phyloP scores from a whole-genome alignment of 2,797 vertebrate genomes.

The Notamacropus eugenii region DNA sequence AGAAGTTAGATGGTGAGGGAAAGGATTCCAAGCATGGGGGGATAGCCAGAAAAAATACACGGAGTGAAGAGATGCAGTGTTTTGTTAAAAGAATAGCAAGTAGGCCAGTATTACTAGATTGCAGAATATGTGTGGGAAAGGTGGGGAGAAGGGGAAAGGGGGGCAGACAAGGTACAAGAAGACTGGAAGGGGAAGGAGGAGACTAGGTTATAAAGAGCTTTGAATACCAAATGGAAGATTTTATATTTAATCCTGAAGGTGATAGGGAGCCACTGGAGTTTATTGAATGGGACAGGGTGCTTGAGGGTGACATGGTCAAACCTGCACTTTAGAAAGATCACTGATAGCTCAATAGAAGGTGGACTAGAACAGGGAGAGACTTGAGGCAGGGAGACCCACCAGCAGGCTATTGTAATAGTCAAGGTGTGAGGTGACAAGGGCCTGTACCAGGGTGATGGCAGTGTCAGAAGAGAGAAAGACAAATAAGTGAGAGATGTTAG shows the following conservation, averaged over 20 bases:
- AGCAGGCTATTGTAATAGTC: background rate
- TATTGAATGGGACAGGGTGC: background rate
- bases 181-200: background rate
- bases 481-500: background rate
- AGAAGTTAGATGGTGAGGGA: background rate
- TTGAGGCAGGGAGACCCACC: background rate
- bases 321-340: background rate
- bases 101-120: background rate
- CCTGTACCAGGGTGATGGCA: background rate
- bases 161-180: background rate
- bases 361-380: background rate
- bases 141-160: rapidly evolving
- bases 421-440: background rate
- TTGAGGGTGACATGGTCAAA: too few species aligned
- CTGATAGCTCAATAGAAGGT: background rate
- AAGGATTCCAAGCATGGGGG: background rate
- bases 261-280: background rate
- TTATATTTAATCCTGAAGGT: background rate
- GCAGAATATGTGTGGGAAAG: background rate
- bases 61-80: background rate
- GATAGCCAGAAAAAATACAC: background rate
- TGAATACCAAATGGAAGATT: background rate
- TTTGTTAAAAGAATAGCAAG: background rate
- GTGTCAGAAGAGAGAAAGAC: background rate
- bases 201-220: background rate